These are phyloP conservation scores for Arizona elegans DNA, from an alignment of 2,113 vertebrate genomes.

Conservation along the genomic window DNA sequence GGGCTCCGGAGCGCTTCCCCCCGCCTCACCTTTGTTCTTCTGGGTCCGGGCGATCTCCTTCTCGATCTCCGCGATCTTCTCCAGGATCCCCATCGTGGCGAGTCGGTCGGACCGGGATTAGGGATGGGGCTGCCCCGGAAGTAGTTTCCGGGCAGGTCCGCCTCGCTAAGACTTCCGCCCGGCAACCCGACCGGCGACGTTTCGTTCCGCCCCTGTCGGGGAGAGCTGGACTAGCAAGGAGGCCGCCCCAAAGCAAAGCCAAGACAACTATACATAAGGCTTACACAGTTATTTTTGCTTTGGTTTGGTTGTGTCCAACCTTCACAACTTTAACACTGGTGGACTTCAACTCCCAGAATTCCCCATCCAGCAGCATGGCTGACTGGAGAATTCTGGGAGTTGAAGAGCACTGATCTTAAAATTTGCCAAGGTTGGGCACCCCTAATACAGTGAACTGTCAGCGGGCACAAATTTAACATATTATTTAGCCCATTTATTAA, in stretches of 20 bases:
- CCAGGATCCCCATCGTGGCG: constrained; percentile 87
- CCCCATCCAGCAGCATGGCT: not conserved
- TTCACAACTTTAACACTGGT: not conserved
- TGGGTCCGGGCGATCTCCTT: constrained; percentile 93
- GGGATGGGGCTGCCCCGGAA: not conserved
- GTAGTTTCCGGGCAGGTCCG: constrained; percentile 14
- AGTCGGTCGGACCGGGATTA: rapidly evolving
- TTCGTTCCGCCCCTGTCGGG: not conserved
- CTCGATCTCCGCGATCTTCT: constrained; percentile 96
- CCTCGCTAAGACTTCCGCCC: rapidly evolving
- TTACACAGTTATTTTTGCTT: not conserved
- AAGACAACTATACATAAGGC: not conserved
- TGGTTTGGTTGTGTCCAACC: not conserved
- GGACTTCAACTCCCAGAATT: not conserved
- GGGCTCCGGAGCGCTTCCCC: not conserved
- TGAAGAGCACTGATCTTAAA: not conserved
- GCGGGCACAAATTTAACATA: not conserved
- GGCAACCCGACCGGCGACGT: not conserved
- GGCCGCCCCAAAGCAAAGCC: not conserved
- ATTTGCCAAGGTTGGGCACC: not conserved
- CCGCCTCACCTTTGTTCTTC: constrained; percentile 89
- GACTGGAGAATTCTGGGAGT: not conserved
- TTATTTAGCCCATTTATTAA: not conserved
- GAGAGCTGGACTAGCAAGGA: too few species aligned
- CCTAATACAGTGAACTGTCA: not conserved